These are phyloP conservation scores for Melanotus villosus DNA, from an alignment of 2,888 invertebrate species.

Conservation along the genomic window DNA sequence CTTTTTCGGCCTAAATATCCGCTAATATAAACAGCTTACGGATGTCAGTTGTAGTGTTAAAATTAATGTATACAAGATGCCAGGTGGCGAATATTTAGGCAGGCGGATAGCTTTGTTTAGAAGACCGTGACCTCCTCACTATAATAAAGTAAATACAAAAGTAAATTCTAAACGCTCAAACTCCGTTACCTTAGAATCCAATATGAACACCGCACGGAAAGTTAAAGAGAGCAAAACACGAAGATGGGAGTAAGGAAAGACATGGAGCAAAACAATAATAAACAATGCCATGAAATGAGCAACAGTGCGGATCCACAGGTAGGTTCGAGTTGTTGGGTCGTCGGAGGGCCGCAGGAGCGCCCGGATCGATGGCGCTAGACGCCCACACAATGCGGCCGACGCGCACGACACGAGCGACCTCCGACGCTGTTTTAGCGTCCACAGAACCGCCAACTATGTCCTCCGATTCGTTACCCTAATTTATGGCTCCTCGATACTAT, in stretches of 20 bases:
- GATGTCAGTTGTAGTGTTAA: too few species aligned
- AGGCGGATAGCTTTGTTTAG: not conserved
- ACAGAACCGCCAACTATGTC: not conserved
- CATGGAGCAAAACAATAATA: conserved; percentile 41
- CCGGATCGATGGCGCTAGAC: conserved; percentile 60
- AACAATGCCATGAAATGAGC: conserved; percentile 49
- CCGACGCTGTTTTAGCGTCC: conserved; percentile 43
- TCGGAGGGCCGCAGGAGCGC: conserved; percentile 53
- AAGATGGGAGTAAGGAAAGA: conserved; percentile 8
- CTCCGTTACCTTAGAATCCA: not conserved
- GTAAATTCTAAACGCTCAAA: not conserved
- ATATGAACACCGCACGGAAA: not conserved
- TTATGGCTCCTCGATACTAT: too few species aligned
- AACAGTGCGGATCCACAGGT: conserved; percentile 54
- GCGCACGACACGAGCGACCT: conserved; percentile 52
- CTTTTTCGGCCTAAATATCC: too few species aligned
- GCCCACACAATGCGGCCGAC: conserved; percentile 63
- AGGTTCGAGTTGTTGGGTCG: conserved; percentile 36
- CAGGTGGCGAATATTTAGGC: not conserved
- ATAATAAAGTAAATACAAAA: conserved; percentile 19
- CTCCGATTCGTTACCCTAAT: not conserved
- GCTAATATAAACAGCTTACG: too few species aligned
- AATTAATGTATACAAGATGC: too few species aligned
- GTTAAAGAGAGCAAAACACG: conserved; percentile 9
- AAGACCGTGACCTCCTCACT: conserved; percentile 10